phyloP scores from a whole-genome alignment of 1,140 invertebrate species.

The Meteorus sp. region DNA sequence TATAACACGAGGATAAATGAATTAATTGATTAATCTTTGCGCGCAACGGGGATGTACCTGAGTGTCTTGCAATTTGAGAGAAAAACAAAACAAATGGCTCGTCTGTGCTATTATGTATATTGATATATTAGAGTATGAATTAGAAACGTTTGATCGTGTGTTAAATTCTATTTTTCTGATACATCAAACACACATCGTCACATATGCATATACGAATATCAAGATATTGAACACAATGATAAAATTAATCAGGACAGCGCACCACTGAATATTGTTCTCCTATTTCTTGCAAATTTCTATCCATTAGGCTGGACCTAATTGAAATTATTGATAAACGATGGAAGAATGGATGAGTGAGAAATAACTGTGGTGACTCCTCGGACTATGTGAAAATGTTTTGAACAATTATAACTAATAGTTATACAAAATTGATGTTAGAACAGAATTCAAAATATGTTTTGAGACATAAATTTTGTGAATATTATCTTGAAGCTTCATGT shows the following conservation, averaged over 20 bases:
- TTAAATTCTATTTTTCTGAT: slow-evolving; percentile 18
- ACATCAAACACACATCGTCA: too few relatives aligned
- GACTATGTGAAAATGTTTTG: too few relatives aligned
- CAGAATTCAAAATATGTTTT: too few relatives aligned
- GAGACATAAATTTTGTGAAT: too few relatives aligned
- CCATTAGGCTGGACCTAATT: slow-evolving; percentile 7
- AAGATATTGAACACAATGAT: not conserved
- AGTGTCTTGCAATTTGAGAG: slow-evolving; percentile 27
- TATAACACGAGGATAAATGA: not conserved
- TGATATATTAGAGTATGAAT: slow-evolving; percentile 13
- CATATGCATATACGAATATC: slow-evolving; percentile 14
- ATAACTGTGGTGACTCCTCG: not conserved
- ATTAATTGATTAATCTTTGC: slow-evolving; percentile 9
- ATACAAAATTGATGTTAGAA: too few relatives aligned
- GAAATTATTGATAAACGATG: not conserved
- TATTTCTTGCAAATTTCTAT: not conserved
- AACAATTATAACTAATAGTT: too few relatives aligned
- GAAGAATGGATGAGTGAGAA: slow-evolving; percentile 9
- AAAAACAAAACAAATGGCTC: slow-evolving; percentile 16
- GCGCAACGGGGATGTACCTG: slow-evolving; percentile 32
- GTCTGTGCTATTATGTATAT: slow-evolving; percentile 9
- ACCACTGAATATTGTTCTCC: not conserved
- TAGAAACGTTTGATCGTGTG: slow-evolving; percentile 10
- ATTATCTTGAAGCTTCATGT: too few relatives aligned
- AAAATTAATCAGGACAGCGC: not conserved